phyloP scores from a whole-genome alignment of 2,888 invertebrate species.

The Cataglyphis livida region DNA sequence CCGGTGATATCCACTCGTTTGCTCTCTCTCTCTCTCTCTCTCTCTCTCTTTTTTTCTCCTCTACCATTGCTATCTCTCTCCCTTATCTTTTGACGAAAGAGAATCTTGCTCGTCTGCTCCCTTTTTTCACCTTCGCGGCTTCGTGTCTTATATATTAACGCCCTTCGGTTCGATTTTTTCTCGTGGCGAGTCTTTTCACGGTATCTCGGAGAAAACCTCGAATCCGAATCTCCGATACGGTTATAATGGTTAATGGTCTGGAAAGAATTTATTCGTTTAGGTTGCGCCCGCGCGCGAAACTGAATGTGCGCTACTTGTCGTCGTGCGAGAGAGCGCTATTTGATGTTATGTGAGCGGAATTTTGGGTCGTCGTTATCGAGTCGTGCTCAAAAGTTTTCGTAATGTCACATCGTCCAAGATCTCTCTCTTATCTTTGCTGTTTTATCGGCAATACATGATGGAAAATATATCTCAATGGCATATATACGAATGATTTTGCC shows the following conservation, averaged over 20 bases:
- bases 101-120: slow-evolving; percentile 43
- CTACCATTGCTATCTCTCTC: slow-evolving; percentile 29
- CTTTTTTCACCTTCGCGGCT: slow-evolving; percentile 38
- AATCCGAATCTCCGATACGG: slow-evolving; percentile 79
- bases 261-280: slow-evolving; percentile 82
- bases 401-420: not conserved
- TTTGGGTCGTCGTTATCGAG: slow-evolving; percentile 38
- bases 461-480: not conserved
- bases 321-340: slow-evolving; percentile 49
- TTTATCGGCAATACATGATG: slow-evolving; percentile 9
- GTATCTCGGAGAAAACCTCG: slow-evolving; percentile 74
- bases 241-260: slow-evolving; percentile 83
- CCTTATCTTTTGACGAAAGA: slow-evolving; percentile 52
- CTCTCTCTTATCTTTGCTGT: slow-evolving; percentile 3
- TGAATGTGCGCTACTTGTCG: slow-evolving; percentile 48
- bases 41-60: slow-evolving; percentile 20
- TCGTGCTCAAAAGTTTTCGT: slow-evolving; percentile 45
- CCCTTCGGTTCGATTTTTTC: slow-evolving; percentile 67
- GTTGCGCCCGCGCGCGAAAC: slow-evolving; percentile 46
- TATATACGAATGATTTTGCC: too few relatives aligned
- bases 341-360: slow-evolving; percentile 30
- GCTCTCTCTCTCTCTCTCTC: slow-evolving; percentile 47
- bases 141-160: slow-evolving; percentile 66
- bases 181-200: slow-evolving; percentile 68
- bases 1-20: slow-evolving; percentile 56